Base-by-base conservation (phyloP, 1,140 invertebrate species). In the Rhysida immarginata region DNA sequence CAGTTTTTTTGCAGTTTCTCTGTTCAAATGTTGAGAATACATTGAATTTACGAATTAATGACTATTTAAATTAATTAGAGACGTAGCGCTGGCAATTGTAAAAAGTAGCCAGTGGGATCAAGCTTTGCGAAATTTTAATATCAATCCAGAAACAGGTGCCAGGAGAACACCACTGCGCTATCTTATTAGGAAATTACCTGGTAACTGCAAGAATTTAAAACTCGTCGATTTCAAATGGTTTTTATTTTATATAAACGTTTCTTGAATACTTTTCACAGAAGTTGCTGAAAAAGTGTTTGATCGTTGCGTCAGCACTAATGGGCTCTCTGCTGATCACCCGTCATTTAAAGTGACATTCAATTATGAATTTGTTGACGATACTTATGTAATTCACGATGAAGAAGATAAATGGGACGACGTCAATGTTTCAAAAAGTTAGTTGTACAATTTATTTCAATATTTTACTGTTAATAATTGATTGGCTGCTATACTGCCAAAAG, bases 331-430 rank as follows among this genome's bases (percentile, higher is more conserved):
- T 1, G 71, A 74, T 27, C 63, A 68, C 46, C 52, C 52, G 3
- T 61, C 68, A 5, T 72, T 69, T 57, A 61, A 64, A 20, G 65
- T 72, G 23, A 69, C 64, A 2, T 75, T 73, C 61, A 71, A 76
- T 56, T 77, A 74, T 58, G 73, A 76, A 62, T 74, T 74, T 53
- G 58, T 77, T 29, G 76, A 77, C 61, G 76, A 77, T 62, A 66
- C 66, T 0, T 77, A 74, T 62, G 65, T 66, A 16, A 58, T 58
- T 16, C 5, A 65, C 64, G 62, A 59, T 59, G 44, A 48, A 16
- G 53, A 35, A 24, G 16, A n/a, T 14, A 49, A 35, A 35, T 35
- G 5, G 16, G 29, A 35, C 16, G 5, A 8, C 16, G 5, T 16
- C 16, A 35, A 35, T 62, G 64, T 66, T 35, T 35, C 29, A 16